Evolutionary conservation across 2,888 invertebrate species (phyloP).

Genomic region (Bugulina stolonifera): DNA sequence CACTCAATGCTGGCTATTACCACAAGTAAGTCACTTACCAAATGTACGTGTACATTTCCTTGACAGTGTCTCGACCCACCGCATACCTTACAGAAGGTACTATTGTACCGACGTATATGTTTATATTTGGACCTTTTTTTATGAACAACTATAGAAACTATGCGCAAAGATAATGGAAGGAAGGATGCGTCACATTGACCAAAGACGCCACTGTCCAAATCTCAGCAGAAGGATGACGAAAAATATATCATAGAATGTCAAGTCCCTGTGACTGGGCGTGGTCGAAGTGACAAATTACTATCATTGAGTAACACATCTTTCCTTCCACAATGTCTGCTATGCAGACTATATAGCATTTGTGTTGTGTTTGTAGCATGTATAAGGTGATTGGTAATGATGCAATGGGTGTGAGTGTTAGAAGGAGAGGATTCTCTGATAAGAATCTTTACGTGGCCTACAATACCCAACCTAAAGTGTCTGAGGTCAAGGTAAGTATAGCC

Average conservation of each 20-base stretch:
- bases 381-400: conserved; percentile 26
- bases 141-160: too few relatives aligned
- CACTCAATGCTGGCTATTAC: conserved; percentile 29
- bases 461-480: conserved; percentile 32
- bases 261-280: too few relatives aligned
- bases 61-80: not conserved
- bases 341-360: too few relatives aligned
- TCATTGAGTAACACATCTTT: too few relatives aligned
- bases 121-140: not conserved
- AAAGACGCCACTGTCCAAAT: too few relatives aligned
- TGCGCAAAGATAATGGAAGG: too few relatives aligned
- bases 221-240: too few relatives aligned
- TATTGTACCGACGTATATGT: not conserved
- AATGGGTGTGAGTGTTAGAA: conserved; percentile 27
- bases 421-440: conserved; percentile 29
- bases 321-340: too few relatives aligned
- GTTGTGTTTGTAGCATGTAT: not conserved
- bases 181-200: too few relatives aligned
- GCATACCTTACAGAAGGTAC: not conserved
- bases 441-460: conserved; percentile 36
- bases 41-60: not conserved
- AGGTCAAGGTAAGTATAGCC: conserved; percentile 31
- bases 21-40: conserved; percentile 26
- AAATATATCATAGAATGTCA: too few relatives aligned
- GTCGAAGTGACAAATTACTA: too few relatives aligned